Evolutionary conservation across 2,888 invertebrate genomes (phyloP), one percentile per base, ranked within the genome.

Genomic region (Sinodicranocentrus sp.): DNA sequence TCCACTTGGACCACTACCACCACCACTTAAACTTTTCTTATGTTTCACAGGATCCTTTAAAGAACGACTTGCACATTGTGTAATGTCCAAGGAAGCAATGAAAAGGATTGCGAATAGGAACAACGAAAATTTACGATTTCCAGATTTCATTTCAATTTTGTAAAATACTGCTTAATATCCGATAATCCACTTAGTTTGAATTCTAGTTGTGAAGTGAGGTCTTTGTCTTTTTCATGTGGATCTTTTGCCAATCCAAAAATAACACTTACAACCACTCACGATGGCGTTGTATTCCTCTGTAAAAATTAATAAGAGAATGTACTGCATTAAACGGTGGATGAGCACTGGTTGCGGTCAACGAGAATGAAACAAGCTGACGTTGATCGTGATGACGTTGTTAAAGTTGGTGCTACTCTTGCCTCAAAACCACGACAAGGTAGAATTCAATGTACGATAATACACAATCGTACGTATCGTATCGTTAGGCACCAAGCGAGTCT

Each of bases 1-100:
- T n/a, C n/a, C n/a, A n/a, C n/a, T n/a, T n/a, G n/a, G 48, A 33
- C 33, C n/a, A 48, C 28, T 26, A 0, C 13, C 15, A 1, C 39
- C 70, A 70, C 70, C 57, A 28, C 57, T 78, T 61, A 78, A 70
- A 63, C 78, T 78, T 44, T 78, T 78, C 48, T 52, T 78, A 15
- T 57, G 61, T 25, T 78, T 78, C 15, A 39, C 19, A 33, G 70
- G 70, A 28, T 78, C 70, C 33, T 78, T 78, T 19, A 70, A 19
- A 13, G 61, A 48, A 3, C 70, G 70, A 78, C 78, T 78, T n/a
- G 78, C 78, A 61, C 78, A 70, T 21, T 23, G 13, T 59, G 26
- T 44, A 43, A 1, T 17, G 28, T 59, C 28, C 5, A 78, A 28
- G 33, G 10, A 15, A 13, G n/a, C 44, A 43, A 44, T 15, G 25